Base-by-base conservation (phyloP, 2,888 invertebrate genomes). In the Calliphora vomitoria region DNA sequence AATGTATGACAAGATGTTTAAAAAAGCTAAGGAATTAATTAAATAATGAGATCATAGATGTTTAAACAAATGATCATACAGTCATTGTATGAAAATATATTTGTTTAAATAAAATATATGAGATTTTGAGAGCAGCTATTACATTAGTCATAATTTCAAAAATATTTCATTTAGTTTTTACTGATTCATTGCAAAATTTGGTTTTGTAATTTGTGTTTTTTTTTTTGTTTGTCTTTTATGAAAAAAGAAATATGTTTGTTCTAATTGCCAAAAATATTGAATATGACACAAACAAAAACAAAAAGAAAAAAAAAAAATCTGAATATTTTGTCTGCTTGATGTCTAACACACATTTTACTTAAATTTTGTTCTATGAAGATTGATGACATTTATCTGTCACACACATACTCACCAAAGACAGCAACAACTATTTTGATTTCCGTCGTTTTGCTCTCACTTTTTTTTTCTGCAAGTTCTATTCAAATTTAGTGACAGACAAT, bases 341-440 rank as follows among this genome's bases (percentile, higher is more conserved):
- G 76, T 83, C 82, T 83, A 83, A 83, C 69, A 83, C 76, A 83
- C 44, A 83, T 76, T 82, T 82, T 31, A 74, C 47, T 4, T 44
- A 3, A 31, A 18, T 0, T 55, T 71, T n/a, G 50, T 80, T n/a
- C 62, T 44, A 44, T 25, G 25, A 84, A 84, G 78, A 78, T 84
- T 78, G 47, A 84, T 84, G 84, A 78, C 72, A 78, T 72, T 78
- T 58, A 69, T 55, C 71, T 84, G 64, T 79, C 72, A 79, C 66
- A 78, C 78, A 82, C 82, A 82, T 75, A 11, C 74, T 66, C 11
- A 4, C 18, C 4, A 31, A 55, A 44, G 80, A 83, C 83, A 87
- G 71, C 71, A 80, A 81, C 83, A 81, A 66, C 58, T 66, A 35
- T 80, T 83, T 83, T 75, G 80, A 87, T 83, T 87, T 87, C 86